Base-by-base conservation (phyloP, 2,113 vertebrate species). In the Malaclemys terrapin region DNA sequence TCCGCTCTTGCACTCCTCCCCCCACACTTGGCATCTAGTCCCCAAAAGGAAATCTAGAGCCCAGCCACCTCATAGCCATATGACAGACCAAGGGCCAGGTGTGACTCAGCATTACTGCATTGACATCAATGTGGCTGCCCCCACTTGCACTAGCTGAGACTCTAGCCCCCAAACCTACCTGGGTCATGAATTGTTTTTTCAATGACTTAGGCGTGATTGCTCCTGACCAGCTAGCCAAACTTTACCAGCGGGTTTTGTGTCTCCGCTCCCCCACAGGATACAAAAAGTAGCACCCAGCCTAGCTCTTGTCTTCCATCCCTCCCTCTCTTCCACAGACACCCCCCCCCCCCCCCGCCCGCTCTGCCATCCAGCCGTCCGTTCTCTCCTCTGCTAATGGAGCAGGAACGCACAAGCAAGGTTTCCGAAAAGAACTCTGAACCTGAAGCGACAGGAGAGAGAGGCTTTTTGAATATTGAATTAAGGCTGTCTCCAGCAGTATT, bases 401-500 rank as follows among this genome's bases (percentile, higher is more conserved):
- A 56, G 95, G 53, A 5, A 1, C n/a, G 75, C 88, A 88, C 91
- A 95, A 96, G 76, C 95, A 95, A 93, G 89, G 94, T 95, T 98
- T 98, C 95, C 2, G 3, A 97, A 98, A 98, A 98, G 95, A 96
- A 96, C 89, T 94, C 94, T 92, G 95, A 97, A 87, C 92, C 56
- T 84, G 88, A 94, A 95, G 94, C 94, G 96, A 93, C 65, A 94
- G 50, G 91, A 96, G 92, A 92, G 85, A 92, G 94, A 91, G 75
- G 96, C 97, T 96, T 96, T 97, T 93, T 98, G 96, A 97, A 98
- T 98, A 98, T 98, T 98, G 98, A 97, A 98, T 98, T 98, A 97
- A 97, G 97, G 89, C 98, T 98, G 98, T 98, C 98, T 98, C 98
- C 98, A 96, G 90, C 94, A 96, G 97, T 98, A 98, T 98, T 96